Percentiles rank a stretch among this genome's conserved stretches.
Evolutionary conservation across 2,888 invertebrate species (phyloP).

Genomic region (Xestia sexstrigata): DNA sequence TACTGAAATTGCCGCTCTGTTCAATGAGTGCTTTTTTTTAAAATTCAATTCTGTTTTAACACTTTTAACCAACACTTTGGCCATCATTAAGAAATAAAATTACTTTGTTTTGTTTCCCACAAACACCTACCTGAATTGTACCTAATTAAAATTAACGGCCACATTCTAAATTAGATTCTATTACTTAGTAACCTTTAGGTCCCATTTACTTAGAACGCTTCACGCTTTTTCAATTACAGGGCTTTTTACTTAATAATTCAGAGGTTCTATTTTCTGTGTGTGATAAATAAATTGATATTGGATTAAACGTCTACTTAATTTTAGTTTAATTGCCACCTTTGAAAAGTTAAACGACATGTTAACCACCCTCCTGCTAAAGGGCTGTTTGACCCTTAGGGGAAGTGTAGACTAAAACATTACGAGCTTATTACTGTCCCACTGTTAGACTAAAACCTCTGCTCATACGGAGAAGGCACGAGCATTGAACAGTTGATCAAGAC

Average conservation of each 20-base stretch:
- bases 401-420: background rate
- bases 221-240: constrained; percentile 24
- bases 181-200: constrained; percentile 13
- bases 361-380: background rate
- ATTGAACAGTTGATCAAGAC: background rate
- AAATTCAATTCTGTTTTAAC: background rate
- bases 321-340: background rate
- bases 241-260: constrained; percentile 25
- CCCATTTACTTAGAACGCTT: constrained; percentile 7
- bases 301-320: constrained; percentile 11
- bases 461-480: background rate
- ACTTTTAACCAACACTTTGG: background rate
- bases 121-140: constrained; percentile 1
- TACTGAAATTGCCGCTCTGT: background rate
- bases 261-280: background rate
- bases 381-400: background rate
- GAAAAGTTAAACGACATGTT: background rate
- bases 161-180: constrained; percentile 23
- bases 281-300: background rate
- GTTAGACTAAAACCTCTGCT: background rate
- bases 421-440: background rate
- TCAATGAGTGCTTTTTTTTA: background rate
- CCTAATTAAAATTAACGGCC: constrained; percentile 3
- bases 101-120: background rate
- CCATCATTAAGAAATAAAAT: background rate